phyloP scores from a whole-genome alignment of 2,113 vertebrate genomes.

The Rhagologus leucostigma region DNA sequence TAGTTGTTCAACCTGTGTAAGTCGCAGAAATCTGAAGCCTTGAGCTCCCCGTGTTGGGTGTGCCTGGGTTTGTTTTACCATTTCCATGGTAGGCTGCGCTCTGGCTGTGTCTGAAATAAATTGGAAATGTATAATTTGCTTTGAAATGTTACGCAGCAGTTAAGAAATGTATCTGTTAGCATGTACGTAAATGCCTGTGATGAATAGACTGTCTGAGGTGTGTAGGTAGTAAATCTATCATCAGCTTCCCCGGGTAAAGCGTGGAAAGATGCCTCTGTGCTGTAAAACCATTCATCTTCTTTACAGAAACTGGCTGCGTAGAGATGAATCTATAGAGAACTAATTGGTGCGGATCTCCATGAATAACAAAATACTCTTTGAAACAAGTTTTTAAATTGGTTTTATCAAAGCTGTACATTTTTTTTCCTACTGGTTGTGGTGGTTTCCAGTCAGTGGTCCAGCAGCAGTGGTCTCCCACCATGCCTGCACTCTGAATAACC shows the following conservation, averaged over 20 bases:
- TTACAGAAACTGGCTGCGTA: not conserved
- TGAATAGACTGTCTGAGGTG: not conserved
- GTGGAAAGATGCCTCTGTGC: not conserved
- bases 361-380: not conserved
- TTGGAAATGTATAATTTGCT: constrained; percentile 8
- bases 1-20: rapidly evolving
- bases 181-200: not conserved
- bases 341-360: not conserved
- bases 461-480: not conserved
- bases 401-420: not conserved
- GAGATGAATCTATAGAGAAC: not conserved
- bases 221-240: not conserved
- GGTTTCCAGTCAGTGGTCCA: not conserved
- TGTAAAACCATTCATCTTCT: not conserved
- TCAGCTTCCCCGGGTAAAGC: not conserved
- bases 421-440: not conserved
- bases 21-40: not conserved
- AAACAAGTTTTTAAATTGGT: not conserved
- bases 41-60: rapidly evolving
- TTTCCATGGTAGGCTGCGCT: not conserved
- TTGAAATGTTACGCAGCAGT: not conserved
- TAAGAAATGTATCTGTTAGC: not conserved
- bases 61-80: not conserved
- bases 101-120: not conserved
- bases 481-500: not conserved